Base-by-base conservation (phyloP, 2,113 vertebrate species). In the Fukomys damarensis region DNA sequence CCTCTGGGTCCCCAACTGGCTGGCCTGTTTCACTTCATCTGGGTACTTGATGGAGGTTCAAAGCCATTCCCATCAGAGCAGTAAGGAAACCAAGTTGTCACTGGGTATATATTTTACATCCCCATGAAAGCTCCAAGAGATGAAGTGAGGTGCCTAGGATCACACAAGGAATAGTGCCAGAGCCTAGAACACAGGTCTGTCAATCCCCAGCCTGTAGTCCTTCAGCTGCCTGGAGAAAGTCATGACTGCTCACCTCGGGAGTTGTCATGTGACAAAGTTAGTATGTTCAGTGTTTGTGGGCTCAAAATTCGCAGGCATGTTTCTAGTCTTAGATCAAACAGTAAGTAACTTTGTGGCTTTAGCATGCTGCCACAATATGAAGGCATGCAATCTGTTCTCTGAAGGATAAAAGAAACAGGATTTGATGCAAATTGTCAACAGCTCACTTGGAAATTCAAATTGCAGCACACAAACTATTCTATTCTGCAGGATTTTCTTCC, bases 281-380 rank as follows among this genome's bases (percentile, higher is more conserved):
- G 32, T 8, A 7, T 1, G 4, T 24, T 35, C 20, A n/a, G 24
- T 43, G 41, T 30, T 10, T 7, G 11, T 1, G 35, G 22, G n/a
- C 14, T 9, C 20, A 12, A 46, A 20, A 17, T 3, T 49, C 22
- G 32, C 49, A n/a, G 59, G 35, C 9, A 0, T 0, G 0, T 19
- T 81, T 86, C 46, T 35, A 43, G 52, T 52, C n/a, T 86, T 74
- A 61, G 80, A 46, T 41, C 54, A 32, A 63, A 52, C 0, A 19
- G 76, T 20, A 35, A 76, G 13, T 5, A 5, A 49, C 49, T 74
- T 13, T 38, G 79, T 63, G 58, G 63, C 76, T 46, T 16, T 7
- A 52, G 19, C 54, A 19, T 3, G 11, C n/a, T 35, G 30, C 74
- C 28, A 9, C 8, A 41, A 30, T 22, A 58, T 1, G 35, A 56